Evolutionary conservation across 2,113 vertebrate species (phyloP).

Genomic region (Haliaeetus leucogaster): DNA sequence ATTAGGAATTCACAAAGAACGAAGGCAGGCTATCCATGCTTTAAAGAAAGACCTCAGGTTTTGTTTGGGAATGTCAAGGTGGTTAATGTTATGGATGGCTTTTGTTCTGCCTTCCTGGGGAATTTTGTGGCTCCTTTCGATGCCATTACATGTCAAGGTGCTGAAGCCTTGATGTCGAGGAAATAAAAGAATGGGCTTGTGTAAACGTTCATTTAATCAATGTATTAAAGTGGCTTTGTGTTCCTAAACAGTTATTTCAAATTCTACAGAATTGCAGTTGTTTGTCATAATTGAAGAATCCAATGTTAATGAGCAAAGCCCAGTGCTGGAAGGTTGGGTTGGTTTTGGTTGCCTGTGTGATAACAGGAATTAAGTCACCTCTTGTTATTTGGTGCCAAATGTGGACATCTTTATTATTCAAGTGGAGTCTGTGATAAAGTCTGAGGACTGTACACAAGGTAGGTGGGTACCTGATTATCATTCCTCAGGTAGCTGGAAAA

Average conservation of each 20-base stretch:
- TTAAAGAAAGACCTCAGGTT: neutral
- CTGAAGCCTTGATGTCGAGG: neutral
- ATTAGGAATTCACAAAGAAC: neutral
- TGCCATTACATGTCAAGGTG: neutral
- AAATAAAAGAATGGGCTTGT: neutral
- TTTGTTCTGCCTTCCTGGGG: neutral
- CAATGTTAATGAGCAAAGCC: neutral
- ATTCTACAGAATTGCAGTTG: neutral
- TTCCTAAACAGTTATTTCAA: neutral
- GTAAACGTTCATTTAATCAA: neutral
- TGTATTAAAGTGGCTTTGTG: neutral
- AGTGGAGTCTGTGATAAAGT: neutral
- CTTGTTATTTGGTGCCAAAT: neutral
- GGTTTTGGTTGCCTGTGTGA: neutral
- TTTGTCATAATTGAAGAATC: neutral
- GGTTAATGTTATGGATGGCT: neutral
- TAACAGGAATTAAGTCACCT: neutral
- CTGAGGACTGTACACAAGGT: neutral
- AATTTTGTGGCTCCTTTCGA: neutral
- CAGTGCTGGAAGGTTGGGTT: neutral
- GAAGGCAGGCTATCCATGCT: neutral
- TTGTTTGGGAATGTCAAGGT: neutral
- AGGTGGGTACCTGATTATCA: neutral
- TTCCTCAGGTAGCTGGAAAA: neutral
- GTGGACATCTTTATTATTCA: neutral